These are phyloP conservation scores for Antheraea assamensis DNA, from an alignment of 2,888 invertebrate species.

Conservation along the genomic window DNA sequence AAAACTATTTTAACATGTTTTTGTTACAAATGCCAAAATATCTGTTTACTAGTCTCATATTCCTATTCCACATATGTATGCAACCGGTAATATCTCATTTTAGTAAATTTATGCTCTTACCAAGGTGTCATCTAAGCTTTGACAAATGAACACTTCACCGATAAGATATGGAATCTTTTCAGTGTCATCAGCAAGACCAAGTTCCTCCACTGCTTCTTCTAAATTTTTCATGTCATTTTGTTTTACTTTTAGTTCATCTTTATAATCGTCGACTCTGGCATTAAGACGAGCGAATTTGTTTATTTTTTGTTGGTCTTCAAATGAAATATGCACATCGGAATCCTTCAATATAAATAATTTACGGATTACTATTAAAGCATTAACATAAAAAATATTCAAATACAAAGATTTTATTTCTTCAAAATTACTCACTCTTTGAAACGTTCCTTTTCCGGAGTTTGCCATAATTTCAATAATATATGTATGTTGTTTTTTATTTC, in stretches of 20 bases:
- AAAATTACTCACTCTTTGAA: slow-evolving; percentile 83
- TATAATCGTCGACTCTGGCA: slow-evolving; percentile 94
- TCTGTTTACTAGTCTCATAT: background rate
- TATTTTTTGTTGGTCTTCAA: slow-evolving; percentile 98
- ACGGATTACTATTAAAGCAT: background rate
- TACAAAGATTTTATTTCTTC: background rate
- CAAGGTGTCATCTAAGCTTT: slow-evolving; percentile 88
- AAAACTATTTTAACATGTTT: background rate
- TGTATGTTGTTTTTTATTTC: background rate
- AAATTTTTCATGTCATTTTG: slow-evolving; percentile 96
- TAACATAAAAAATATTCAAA: background rate
- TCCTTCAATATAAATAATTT: slow-evolving; percentile 80
- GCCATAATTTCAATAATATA: slow-evolving; percentile 48
- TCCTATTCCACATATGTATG: no score
- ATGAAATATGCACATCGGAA: slow-evolving; percentile 96
- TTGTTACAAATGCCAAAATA: background rate
- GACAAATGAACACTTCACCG: slow-evolving; percentile 94
- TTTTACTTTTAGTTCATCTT: slow-evolving; percentile 92
- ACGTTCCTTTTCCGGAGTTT: slow-evolving; percentile 83
- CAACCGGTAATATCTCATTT: background rate
- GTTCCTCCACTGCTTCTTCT: slow-evolving; percentile 95
- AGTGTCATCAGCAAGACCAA: slow-evolving; percentile 89
- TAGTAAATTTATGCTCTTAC: slow-evolving; percentile 62
- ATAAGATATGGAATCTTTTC: slow-evolving; percentile 91
- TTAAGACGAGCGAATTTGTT: slow-evolving; percentile 97